These are phyloP conservation scores for Neofelis nebulosa DNA, from an alignment of 2,113 vertebrate genomes.

Conservation along the genomic window DNA sequence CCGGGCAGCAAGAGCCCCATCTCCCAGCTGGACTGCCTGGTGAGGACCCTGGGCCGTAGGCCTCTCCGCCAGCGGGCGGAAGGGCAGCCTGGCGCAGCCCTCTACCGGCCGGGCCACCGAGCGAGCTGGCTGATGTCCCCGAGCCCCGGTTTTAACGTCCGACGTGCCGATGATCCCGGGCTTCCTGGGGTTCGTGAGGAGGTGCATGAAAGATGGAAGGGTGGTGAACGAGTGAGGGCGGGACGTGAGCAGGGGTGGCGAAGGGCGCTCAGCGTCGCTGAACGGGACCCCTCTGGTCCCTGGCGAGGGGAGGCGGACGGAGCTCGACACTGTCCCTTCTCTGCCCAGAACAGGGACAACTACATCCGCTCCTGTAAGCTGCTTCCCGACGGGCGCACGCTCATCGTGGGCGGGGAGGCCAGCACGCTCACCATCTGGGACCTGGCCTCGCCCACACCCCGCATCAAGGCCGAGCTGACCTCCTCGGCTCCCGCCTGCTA, in stretches of 20 bases:
- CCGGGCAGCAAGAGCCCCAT: constrained; percentile 98
- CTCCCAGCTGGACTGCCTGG: constrained; percentile 97
- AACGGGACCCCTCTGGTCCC: neutral
- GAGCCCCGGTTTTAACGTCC: neutral
- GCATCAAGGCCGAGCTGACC: constrained; percentile 97
- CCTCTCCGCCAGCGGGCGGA: neutral
- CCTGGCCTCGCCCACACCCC: constrained; percentile 95
- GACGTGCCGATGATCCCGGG: neutral
- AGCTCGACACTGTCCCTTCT: accelerated
- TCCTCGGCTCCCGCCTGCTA: constrained; percentile 97
- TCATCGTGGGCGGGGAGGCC: constrained; percentile 97
- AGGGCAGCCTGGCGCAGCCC: neutral
- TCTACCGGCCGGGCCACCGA: neutral
- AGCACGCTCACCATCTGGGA: constrained; percentile 99
- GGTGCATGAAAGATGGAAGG: accelerated
- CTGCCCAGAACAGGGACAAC: constrained; percentile 95
- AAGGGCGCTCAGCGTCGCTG: accelerated
- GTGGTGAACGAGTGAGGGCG: neutral
- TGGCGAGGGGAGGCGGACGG: accelerated
- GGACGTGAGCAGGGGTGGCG: neutral
- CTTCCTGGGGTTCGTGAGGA: neutral
- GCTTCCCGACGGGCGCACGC: constrained; percentile 95
- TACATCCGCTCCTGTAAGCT: constrained; percentile 99
- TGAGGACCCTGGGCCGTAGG: constrained; percentile 68
- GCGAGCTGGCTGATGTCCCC: neutral